Base-by-base conservation (phyloP, 2,888 invertebrate species). In the Sicus ferrugineus region DNA sequence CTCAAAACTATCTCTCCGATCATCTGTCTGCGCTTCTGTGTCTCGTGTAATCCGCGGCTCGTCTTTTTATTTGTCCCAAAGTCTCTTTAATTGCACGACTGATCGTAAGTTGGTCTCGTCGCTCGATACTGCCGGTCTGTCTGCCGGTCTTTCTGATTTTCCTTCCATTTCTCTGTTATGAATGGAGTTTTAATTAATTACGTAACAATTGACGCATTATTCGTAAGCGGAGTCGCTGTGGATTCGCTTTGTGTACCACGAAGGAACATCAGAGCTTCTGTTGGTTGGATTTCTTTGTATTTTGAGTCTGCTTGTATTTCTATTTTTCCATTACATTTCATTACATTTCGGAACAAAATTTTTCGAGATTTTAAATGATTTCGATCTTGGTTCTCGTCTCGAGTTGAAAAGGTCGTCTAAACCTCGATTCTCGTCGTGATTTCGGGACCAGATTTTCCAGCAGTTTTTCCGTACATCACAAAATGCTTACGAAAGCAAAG, bases 161-260 rank as follows among this genome's bases (percentile, higher is more conserved):
- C 62, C 42, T 23, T 30, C 50, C 11, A 11, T 38, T 30, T 30
- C 16, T 63, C 31, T 58, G 62, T 67, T 73, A 62, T 71, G 71
- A 71, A 73, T 73, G 69, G 63, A 66, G 67, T 59, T 71, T 73
- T 71, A 71, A 73, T 71, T 73, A 70, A 73, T 73, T 73, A 69
- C 71, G 68, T 67, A 73, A 71, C 71, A 73, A 73, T 73, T 71
- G 71, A 61, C 67, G 64, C 56, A 48, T 58, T 65, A 52, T 52
- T 38, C 54, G 42, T 21, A 9, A 19, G 58, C 31, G 46, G 26
- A 34, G 50, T 65, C 34, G 63, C 19, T 26, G 50, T n/a, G 6
- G 38, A 34, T 59, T 59, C 19, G 14, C 21, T 21, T 34, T 46
- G 23, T 23, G 52, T 52, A 11, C 21, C 3, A 59, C 21, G 21